Conservation (phyloP, 2,888 invertebrate species). For the Volucella zonaria region DNA sequence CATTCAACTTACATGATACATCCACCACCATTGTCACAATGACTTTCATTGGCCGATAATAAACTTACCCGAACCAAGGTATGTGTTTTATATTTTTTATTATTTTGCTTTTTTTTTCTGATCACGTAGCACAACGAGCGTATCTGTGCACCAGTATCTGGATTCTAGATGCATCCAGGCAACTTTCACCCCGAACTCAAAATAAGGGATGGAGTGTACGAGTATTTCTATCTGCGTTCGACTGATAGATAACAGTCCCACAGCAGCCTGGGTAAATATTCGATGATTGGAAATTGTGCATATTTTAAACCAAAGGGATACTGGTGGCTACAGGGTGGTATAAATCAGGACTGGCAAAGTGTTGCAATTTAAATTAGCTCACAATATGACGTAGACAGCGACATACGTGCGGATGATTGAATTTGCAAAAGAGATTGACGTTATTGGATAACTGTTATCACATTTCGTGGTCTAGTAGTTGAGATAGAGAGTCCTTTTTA, state of each 20-base stretch:
- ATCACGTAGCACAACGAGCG: conserved; percentile 49
- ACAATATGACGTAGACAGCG: conserved; percentile 52
- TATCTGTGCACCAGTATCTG: background rate
- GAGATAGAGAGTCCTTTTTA: background rate
- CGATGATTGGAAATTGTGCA: conserved; percentile 69
- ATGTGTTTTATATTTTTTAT: conserved; percentile 1
- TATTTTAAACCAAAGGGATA: conserved; percentile 51
- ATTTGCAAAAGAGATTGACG: conserved; percentile 73
- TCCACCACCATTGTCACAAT: conserved; percentile 50
- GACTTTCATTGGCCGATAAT: conserved; percentile 70
- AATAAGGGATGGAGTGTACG: background rate
- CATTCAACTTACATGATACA: conserved; percentile 46
- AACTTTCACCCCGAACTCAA: background rate
- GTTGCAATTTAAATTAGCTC: conserved; percentile 53
- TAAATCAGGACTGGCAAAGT: background rate
- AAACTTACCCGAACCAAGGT: conserved; percentile 55
- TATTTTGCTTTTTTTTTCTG: conserved; percentile 38
- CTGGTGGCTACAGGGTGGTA: conserved; percentile 28
- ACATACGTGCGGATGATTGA: conserved; percentile 70
- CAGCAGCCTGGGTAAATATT: conserved; percentile 60
- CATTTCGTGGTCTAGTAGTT: conserved; percentile 58
- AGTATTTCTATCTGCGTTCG: conserved; percentile 9
- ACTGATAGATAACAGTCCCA: conserved; percentile 30
- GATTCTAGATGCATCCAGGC: conserved; percentile 10
- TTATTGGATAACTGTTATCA: conserved; percentile 72